Base-by-base conservation (phyloP, 2,888 invertebrate species). In the Xestia xanthographa region DNA sequence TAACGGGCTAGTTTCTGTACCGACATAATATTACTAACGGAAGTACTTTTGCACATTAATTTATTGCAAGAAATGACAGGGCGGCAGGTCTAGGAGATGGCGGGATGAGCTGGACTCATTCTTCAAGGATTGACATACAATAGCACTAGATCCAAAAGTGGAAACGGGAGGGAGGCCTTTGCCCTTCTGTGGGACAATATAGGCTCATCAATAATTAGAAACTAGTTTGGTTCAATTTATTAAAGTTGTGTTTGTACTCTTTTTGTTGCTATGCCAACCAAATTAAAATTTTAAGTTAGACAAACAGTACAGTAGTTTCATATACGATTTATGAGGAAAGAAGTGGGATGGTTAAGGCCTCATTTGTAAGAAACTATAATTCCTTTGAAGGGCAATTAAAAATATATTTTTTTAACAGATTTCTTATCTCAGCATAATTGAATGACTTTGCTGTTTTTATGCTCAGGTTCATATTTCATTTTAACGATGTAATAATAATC, bases 381-480 rank as follows among this genome's bases (percentile, higher is more conserved):
- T 75, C 9, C n/a, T 60, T 38, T 60, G n/a, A 58, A 69, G n/a
- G n/a, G 38, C 68, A 68, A 68, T 80, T 56, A 66, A 65, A 45
- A 69, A 53, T 68, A 75, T n/a, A 75, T 70, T 56, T 66, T 72
- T 63, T 29, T 34, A 34, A n/a, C 9, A 0, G 0, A 45, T 14
- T 43, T 77, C 34, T n/a, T 68, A 22, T 62, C 53, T 53, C 14
- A 22, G 48, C 20, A 43, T 41, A 60, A 75, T 66, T 69, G 60
- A 60, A 48, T 69, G 81, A 80, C 45, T 75, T 43, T 69, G 76
- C 81, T 53, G n/a, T 48, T 66, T 60, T 69, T 2, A 67, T 38
- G 45, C 17, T 53, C 20, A 60, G 38, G 14, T 58, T 79, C 22
- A 43, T 43, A 43, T 34, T 66, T 72, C 17, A 66, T 50, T 79